These are phyloP conservation scores for Dendrolimus kikuchii DNA, from an alignment of 1,140 invertebrate species.

Conservation along the genomic window DNA sequence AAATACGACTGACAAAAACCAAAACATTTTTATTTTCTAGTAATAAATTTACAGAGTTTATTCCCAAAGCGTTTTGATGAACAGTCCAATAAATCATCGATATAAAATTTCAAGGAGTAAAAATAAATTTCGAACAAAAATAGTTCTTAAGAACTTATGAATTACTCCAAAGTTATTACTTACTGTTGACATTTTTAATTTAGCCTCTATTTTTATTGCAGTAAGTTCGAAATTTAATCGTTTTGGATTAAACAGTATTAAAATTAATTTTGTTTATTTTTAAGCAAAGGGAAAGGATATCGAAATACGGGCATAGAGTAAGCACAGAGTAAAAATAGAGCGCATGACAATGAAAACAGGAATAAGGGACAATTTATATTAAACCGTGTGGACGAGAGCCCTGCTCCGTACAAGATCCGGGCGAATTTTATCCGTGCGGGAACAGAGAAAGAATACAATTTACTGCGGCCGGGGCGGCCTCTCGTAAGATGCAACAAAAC, in stretches of 20 bases:
- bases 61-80: background rate
- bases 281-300: constrained; percentile 21
- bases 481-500: too few species aligned
- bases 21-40: too few species aligned
- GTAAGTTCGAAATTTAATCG: background rate
- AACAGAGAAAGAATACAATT: too few species aligned
- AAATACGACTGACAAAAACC: too few species aligned
- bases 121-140: constrained; percentile 30
- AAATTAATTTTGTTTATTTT: constrained; percentile 10
- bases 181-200: background rate
- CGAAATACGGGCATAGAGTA: constrained; percentile 20
- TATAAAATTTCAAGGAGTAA: background rate
- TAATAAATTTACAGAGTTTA: too few species aligned
- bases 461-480: too few species aligned
- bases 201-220: background rate
- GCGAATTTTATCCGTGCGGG: too few species aligned
- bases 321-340: constrained; percentile 24
- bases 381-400: too few species aligned
- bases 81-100: background rate
- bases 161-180: background rate
- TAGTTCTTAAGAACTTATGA: constrained; percentile 12
- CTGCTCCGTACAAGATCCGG: too few species aligned
- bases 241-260: background rate
- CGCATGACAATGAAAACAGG: constrained; percentile 26
- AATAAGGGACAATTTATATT: constrained; percentile 5